Evolutionary conservation across 92 coral and sea anemone species (phyloP).

Genomic region (Pocillopora meandrina): DNA sequence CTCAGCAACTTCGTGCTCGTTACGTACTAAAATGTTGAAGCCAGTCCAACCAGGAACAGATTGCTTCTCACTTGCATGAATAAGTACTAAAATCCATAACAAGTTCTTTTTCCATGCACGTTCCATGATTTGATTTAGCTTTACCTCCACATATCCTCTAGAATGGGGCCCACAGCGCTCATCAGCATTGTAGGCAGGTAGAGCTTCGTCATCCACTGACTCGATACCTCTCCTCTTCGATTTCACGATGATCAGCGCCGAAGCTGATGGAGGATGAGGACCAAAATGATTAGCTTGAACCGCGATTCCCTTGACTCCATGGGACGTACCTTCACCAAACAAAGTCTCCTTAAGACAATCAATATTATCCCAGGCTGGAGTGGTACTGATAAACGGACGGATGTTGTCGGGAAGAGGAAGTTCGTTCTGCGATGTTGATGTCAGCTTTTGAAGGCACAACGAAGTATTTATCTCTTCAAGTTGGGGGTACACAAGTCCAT

Average conservation of each 20-base stretch:
- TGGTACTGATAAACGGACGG: constrained; percentile 5
- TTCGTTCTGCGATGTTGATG: constrained; percentile 29
- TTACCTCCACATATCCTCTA: constrained; percentile 52
- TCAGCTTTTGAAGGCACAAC: constrained; percentile 52
- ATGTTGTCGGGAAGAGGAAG: constrained; percentile 42
- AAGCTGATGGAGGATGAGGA: constrained; percentile 29
- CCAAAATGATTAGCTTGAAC: constrained; percentile 45
- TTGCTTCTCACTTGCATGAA: not conserved
- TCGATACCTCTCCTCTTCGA: constrained; percentile 24
- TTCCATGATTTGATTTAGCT: constrained; percentile 35
- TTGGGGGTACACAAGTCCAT: constrained; percentile 62
- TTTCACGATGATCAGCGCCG: constrained; percentile 7
- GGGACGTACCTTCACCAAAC: constrained; percentile 53
- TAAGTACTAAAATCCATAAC: constrained; percentile 35
- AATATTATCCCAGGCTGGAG: constrained; percentile 6
- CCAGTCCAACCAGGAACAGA: constrained; percentile 43
- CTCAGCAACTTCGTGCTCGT: constrained; percentile 18
- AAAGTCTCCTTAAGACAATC: constrained; percentile 50
- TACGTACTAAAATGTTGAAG: constrained; percentile 37
- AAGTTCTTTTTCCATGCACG: constrained; percentile 44
- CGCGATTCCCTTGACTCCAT: constrained; percentile 53
- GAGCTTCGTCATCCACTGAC: not conserved
- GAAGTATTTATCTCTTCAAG: constrained; percentile 69
- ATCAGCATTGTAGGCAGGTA: constrained; percentile 35
- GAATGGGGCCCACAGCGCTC: constrained; percentile 44